Conservation (phyloP, 1,140 invertebrate species). For the Eupristina koningsbergeri region DNA sequence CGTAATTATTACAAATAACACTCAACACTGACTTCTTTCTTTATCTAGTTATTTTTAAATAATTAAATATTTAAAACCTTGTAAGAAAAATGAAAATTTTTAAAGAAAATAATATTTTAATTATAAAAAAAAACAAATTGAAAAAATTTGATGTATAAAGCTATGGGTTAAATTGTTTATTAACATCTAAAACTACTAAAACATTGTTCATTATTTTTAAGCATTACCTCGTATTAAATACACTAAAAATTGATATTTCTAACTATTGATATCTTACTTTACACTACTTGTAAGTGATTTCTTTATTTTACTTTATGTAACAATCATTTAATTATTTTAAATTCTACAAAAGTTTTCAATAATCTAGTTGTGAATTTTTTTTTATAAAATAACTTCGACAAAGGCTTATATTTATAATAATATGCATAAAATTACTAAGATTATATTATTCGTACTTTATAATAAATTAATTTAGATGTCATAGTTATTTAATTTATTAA, state of each 20-base stretch:
- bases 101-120: neutral
- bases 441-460: slow-evolving; percentile 31
- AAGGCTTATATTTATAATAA: slow-evolving; percentile 7
- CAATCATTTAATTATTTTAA: too few species aligned
- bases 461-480: slow-evolving; percentile 4
- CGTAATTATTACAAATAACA: too few species aligned
- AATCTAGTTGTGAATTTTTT: neutral
- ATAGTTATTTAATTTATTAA: neutral
- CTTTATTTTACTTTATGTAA: too few species aligned
- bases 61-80: too few species aligned
- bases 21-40: too few species aligned
- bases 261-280: neutral
- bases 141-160: neutral
- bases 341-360: neutral
- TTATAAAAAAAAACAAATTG: neutral
- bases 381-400: too few species aligned
- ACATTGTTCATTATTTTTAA: too few species aligned
- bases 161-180: neutral
- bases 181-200: neutral
- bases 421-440: neutral
- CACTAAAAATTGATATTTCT: neutral
- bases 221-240: neutral
- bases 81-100: too few species aligned
- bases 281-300: too few species aligned
- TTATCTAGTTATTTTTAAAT: too few species aligned